Base-by-base conservation (phyloP, 2,888 invertebrate species). In the Epirrhoe alternata region DNA sequence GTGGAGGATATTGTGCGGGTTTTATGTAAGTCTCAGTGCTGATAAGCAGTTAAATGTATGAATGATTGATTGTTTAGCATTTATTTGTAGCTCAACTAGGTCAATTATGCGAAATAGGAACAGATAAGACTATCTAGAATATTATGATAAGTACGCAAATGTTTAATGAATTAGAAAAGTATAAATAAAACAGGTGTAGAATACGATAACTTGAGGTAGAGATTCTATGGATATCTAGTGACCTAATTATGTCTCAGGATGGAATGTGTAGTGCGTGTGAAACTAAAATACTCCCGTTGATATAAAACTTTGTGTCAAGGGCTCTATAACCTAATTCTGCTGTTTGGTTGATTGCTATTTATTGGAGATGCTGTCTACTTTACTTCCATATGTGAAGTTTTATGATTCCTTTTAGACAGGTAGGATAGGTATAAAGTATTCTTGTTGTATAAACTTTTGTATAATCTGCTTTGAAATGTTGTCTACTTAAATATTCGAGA, bases 281-380 rank as follows among this genome's bases (percentile, higher is more conserved):
- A 62, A 66, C 57, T 64, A 38, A 58, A 64, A 68, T 63, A 59
- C n/a, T 24, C 45, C 63, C 61, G 45, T 55, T 14, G 58, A 71
- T 61, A 67, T 77, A 75, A 76, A 73, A 75, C 61, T 52, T 49
- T 64, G 67, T 86, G 87, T 87, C 90, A 90, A 90, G 90, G 90
- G 75, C 83, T 70, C 78, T 61, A 78, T 86, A 86, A 86, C 86
- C 88, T 67, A 85, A 82, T 86, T 88, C 73, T 66, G 58, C 63
- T 64, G 77, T 81, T 83, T 80, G 78, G 76, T 80, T 73, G 75
- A 74, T 77, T 77, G 64, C 73, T 77, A 75, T 73, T 47, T 16
- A 12, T 47, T 3, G 12, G 8, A 10, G 12, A 12, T 42, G 12
- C 38, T 42, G 8, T 38, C 10, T 10, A 38, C 7, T 10, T 8